Evolutionary conservation across 2,113 vertebrate genomes (phyloP).

Genomic region (Alligator mississippiensis): DNA sequence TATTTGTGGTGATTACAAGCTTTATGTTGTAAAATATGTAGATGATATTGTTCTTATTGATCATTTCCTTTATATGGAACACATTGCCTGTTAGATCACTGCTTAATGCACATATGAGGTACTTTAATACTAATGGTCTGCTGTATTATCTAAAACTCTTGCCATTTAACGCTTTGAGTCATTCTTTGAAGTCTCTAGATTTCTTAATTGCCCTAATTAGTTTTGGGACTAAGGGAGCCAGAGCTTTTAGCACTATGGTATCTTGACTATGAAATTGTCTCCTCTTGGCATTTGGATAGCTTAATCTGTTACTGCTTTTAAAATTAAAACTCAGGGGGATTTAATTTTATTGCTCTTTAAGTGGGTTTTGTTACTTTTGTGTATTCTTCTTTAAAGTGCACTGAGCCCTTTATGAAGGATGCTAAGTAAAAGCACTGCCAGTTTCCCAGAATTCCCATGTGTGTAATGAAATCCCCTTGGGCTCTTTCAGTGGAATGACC

Average conservation of each 20-base stretch:
- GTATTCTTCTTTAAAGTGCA: background rate
- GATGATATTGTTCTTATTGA: background rate
- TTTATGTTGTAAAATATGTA: background rate
- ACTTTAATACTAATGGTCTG: too few relatives aligned
- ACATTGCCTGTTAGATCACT: background rate
- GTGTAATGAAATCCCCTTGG: background rate
- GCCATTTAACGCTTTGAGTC: background rate
- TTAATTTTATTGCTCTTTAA: background rate
- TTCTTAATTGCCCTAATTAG: background rate
- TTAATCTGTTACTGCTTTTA: background rate
- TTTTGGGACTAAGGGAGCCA: background rate
- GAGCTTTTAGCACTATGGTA: background rate
- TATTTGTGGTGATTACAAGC: background rate
- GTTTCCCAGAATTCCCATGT: background rate
- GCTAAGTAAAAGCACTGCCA: fast-evolving
- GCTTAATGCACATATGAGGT: background rate
- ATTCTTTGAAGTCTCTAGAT: background rate
- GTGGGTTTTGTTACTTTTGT: fast-evolving
- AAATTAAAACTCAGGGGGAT: background rate
- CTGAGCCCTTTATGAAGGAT: background rate
- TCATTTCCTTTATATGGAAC: background rate
- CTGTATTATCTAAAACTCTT: background rate
- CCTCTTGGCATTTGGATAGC: background rate
- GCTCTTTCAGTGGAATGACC: background rate
- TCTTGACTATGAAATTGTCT: fast-evolving